Conservation (phyloP, 2,888 invertebrate genomes). For the Lycia hirtaria region DNA sequence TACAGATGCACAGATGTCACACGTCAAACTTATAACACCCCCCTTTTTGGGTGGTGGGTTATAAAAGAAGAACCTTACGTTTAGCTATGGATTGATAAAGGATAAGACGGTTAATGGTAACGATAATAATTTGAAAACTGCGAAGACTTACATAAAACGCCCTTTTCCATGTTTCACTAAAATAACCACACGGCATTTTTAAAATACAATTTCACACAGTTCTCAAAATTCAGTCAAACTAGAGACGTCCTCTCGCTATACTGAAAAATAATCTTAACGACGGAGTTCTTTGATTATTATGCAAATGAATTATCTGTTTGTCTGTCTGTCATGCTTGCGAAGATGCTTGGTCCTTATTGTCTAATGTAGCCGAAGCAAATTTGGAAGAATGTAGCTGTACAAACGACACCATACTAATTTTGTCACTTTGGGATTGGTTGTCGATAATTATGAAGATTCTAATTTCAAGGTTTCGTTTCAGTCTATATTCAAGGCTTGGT, state of each 20-base stretch:
- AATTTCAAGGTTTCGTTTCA: slow-evolving; percentile 22
- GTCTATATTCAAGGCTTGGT: background rate
- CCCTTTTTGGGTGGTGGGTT: no score
- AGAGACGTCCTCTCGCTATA: slow-evolving; percentile 35
- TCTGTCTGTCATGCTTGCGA: slow-evolving; percentile 65
- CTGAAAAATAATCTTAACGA: slow-evolving; percentile 53
- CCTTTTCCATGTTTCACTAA: slow-evolving; percentile 65
- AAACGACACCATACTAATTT: slow-evolving; percentile 15
- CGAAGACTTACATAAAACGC: slow-evolving; percentile 68
- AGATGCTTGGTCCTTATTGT: slow-evolving; percentile 60
- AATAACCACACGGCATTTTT: slow-evolving; percentile 80
- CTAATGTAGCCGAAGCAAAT: slow-evolving; percentile 53
- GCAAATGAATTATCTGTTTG: slow-evolving; percentile 73
- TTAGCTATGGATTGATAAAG: no score
- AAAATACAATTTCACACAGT: slow-evolving; percentile 35
- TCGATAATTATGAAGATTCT: slow-evolving; percentile 6
- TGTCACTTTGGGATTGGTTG: background rate
- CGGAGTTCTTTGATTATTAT: slow-evolving; percentile 64
- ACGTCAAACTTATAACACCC: no score
- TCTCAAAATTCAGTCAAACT: slow-evolving; percentile 29
- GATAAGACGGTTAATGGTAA: no score
- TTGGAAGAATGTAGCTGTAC: slow-evolving; percentile 28
- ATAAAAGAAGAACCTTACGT: no score
- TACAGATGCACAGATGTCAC: no score
- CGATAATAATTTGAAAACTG: no score